Percentiles rank a stretch among this genome's conserved stretches.
Evolutionary conservation across 1,140 invertebrate species (phyloP).

Genomic region (Trichonephila inaurata): DNA sequence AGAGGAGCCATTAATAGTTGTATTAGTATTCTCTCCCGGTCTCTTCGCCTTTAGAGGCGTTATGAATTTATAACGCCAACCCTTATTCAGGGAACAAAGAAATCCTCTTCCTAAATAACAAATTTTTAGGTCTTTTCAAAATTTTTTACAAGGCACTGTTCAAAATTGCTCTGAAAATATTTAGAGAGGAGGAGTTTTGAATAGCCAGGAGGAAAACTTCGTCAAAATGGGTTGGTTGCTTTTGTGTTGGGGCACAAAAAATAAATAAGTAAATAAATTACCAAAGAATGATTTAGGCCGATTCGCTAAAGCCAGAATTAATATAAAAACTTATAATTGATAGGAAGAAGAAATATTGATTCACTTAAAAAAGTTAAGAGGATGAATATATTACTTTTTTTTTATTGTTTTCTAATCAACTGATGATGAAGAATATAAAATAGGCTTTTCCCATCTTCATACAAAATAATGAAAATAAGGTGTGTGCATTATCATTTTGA

Average conservation of each 20-base stretch:
- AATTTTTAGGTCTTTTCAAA: conserved; percentile 42
- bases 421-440: too few relatives aligned
- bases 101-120: conserved; percentile 25
- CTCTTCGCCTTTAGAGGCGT: conserved; percentile 13
- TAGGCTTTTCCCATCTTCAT: too few relatives aligned
- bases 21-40: conserved; percentile 49
- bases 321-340: too few relatives aligned
- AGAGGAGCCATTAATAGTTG: conserved; percentile 37
- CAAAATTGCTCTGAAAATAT: conserved; percentile 65
- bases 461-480: too few relatives aligned
- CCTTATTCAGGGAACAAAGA: conserved; percentile 55
- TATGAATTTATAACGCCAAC: conserved; percentile 63
- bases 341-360: too few relatives aligned
- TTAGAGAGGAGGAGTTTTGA: conserved; percentile 36
- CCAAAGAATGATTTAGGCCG: neutral
- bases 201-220: neutral
- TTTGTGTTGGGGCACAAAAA: neutral
- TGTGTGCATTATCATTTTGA: too few relatives aligned
- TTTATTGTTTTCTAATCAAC: too few relatives aligned
- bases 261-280: neutral
- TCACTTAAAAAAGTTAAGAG: too few relatives aligned
- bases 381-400: too few relatives aligned
- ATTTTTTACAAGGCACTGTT: conserved; percentile 50
- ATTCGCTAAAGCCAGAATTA: too few relatives aligned
- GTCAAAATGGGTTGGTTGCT: neutral